Evolutionary conservation across 30 jellyfish, hydroid and myxozoan genomes (phyloP).

Genomic region (Cassiopea xamachana): DNA sequence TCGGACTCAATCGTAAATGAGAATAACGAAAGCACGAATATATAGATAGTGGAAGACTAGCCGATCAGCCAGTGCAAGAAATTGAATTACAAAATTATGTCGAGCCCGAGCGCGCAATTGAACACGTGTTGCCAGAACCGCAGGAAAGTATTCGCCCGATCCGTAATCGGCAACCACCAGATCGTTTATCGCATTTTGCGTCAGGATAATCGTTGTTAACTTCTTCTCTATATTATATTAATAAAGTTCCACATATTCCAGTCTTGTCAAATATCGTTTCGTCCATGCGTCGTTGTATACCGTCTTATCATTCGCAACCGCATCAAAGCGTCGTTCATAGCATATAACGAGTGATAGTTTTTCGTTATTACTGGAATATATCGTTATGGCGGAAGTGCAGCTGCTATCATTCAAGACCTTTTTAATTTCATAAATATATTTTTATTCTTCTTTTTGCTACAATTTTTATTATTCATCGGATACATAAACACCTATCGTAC

Average conservation of each 20-base stretch:
- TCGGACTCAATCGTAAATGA: background rate
- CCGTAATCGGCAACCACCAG: slow-evolving; percentile 20
- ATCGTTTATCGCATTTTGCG: background rate
- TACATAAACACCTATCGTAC: background rate
- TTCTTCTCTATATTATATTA: background rate
- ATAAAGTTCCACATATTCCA: background rate
- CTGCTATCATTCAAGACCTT: no score
- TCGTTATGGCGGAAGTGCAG: no score
- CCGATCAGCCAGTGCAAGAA: background rate
- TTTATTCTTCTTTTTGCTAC: background rate
- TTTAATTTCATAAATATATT: background rate
- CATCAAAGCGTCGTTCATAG: background rate
- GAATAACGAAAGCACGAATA: background rate
- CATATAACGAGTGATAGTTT: background rate
- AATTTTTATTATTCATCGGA: background rate
- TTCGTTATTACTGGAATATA: background rate
- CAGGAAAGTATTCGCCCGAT: background rate
- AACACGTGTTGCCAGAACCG: background rate
- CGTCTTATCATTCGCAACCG: background rate
- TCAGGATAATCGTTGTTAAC: slow-evolving; percentile 1
- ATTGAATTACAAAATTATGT: background rate
- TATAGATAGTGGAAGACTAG: background rate
- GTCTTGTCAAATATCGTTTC: background rate
- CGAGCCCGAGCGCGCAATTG: slow-evolving; percentile 1
- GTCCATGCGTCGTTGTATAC: background rate